Conservation (phyloP, 2,888 invertebrate species). For the Odontocerum albicorne region DNA sequence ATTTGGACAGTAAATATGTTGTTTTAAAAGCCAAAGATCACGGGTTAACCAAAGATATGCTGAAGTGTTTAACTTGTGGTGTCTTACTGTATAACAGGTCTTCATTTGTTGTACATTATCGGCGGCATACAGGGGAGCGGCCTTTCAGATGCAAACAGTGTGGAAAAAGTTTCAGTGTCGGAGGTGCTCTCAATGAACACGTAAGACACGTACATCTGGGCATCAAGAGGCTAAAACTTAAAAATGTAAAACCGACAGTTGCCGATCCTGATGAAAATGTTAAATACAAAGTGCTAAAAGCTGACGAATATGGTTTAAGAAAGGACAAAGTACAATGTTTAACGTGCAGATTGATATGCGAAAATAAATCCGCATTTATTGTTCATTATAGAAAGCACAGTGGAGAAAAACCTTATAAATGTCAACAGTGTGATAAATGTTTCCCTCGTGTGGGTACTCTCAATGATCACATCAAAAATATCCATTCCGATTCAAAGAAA, state of each 20-base stretch:
- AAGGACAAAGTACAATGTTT: constrained; percentile 9
- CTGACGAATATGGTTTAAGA: constrained; percentile 3
- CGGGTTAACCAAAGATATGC: constrained; percentile 2
- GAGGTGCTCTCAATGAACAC: constrained; percentile 6
- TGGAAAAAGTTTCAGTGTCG: not conserved
- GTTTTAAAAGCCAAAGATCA: constrained; percentile 5
- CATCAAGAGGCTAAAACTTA: not conserved
- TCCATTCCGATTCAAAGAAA: not conserved
- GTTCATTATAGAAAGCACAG: constrained; percentile 27
- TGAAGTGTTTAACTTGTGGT: constrained; percentile 3
- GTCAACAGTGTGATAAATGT: constrained; percentile 35
- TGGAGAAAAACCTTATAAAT: constrained; percentile 35
- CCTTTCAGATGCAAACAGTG: constrained; percentile 6
- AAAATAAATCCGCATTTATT: constrained; percentile 9
- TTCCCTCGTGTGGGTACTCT: constrained; percentile 16
- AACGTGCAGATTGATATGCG: constrained; percentile 6
- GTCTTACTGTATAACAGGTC: constrained; percentile 1
- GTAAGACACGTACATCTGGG: constrained; percentile 3
- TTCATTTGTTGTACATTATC: constrained; percentile 4
- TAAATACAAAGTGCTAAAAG: constrained; percentile 1
- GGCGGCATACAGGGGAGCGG: constrained; percentile 2
- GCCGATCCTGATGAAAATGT: constrained; percentile 8
- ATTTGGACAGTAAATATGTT: not conserved
- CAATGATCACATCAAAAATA: constrained; percentile 10
- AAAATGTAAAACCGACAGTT: not conserved